A percentile compares a stretch with the other conserved stretches of the same genome.
phyloP scores from a whole-genome alignment of 2,113 vertebrate genomes.

The Steatornis caripensis region DNA sequence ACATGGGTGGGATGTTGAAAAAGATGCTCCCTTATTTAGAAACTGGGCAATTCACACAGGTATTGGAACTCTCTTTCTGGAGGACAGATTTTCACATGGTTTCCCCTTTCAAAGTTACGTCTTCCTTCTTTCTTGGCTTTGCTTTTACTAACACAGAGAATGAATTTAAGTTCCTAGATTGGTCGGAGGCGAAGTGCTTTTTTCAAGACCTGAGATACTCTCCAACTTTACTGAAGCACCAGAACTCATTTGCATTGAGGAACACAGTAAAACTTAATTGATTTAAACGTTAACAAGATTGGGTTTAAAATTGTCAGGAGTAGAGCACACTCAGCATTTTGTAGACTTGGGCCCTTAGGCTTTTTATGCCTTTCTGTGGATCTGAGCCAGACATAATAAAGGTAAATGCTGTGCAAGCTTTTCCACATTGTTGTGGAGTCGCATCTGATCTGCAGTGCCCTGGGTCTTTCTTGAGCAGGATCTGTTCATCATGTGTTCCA shows the following conservation, averaged over 20 bases:
- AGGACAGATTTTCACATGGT: neutral
- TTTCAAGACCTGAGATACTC: neutral
- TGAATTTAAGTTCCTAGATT: neutral
- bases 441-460: neutral
- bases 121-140: neutral
- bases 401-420: constrained; percentile 38
- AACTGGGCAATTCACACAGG: constrained; percentile 93
- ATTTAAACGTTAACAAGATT: neutral
- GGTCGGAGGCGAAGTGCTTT: neutral
- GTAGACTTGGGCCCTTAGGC: neutral
- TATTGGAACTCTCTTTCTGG: constrained; percentile 35
- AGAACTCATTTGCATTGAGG: neutral
- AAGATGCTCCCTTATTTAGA: constrained; percentile 87
- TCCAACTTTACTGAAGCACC: neutral
- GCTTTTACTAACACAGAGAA: neutral
- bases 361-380: neutral
- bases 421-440: neutral
- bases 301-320: neutral
- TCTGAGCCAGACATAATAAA: constrained; percentile 33
- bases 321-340: constrained; percentile 17
- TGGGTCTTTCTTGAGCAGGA: constrained; percentile 18
- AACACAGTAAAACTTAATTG: constrained; percentile 8
- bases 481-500: neutral
- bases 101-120: neutral
- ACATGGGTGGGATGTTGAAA: constrained; percentile 90